A percentile compares a stretch with the other conserved stretches of the same genome.
phyloP scores from a whole-genome alignment of 92 coral and sea anemone genomes.

The Bergia puertoricense region DNA sequence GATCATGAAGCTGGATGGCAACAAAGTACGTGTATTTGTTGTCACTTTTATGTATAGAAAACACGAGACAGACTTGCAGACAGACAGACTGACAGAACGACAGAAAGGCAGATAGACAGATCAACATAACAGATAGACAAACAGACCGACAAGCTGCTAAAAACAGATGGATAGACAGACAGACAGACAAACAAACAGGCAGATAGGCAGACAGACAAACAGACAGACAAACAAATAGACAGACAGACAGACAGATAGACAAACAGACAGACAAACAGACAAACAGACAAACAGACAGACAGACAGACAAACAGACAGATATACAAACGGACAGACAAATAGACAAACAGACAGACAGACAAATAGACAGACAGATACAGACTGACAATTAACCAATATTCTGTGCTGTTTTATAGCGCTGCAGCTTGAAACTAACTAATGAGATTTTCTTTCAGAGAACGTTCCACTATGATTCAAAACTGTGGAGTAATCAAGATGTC shows the following conservation, averaged over 20 bases:
- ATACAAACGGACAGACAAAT: too few relatives aligned
- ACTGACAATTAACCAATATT: neutral
- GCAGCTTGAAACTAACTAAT: neutral
- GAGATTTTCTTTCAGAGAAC: slow-evolving; percentile 12
- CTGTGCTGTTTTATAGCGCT: neutral
- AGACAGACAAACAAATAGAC: too few relatives aligned
- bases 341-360: too few relatives aligned
- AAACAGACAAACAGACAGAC: too few relatives aligned
- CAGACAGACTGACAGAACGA: neutral
- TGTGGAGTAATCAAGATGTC: slow-evolving; percentile 37
- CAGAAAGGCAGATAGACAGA: neutral
- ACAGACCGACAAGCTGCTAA: neutral
- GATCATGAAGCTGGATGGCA: slow-evolving; percentile 58
- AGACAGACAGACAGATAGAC: too few relatives aligned
- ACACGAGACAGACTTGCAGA: neutral
- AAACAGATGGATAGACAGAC: neutral
- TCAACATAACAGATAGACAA: neutral
- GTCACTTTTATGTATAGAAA: neutral
- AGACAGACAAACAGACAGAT: too few relatives aligned
- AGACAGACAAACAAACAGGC: neutral
- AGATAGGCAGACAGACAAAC: too few relatives aligned
- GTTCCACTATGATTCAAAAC: slow-evolving; percentile 33
- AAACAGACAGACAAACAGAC: too few relatives aligned
- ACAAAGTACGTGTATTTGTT: slow-evolving; percentile 5
- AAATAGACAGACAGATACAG: neutral